phyloP scores from a whole-genome alignment of 1,140 invertebrate species.

The Watersipora subatra region DNA sequence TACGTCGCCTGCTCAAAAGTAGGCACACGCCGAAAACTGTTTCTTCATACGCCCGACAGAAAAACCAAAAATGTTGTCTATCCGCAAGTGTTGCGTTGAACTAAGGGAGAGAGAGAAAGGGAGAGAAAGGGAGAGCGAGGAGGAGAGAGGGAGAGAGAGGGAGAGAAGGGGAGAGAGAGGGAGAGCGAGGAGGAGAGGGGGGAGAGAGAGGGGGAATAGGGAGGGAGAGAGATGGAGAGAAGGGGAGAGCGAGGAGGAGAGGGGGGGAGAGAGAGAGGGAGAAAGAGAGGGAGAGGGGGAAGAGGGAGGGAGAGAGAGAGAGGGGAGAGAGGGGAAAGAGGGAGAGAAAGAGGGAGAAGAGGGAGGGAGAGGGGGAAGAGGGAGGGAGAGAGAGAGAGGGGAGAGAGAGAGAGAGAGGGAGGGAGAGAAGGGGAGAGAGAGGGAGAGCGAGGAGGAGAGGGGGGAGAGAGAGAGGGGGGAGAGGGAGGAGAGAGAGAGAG shows the following conservation, averaged over 20 bases:
- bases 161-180: slow-evolving; percentile 7
- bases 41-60: too few relatives aligned
- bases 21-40: too few relatives aligned
- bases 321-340: slow-evolving; percentile 6
- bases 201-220: slow-evolving; percentile 7
- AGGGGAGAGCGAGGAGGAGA: too few relatives aligned
- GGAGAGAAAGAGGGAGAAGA: slow-evolving; percentile 11
- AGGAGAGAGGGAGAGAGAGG: slow-evolving; percentile 7
- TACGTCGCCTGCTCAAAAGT: too few relatives aligned
- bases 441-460: too few relatives aligned
- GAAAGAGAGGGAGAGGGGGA: slow-evolving; percentile 6
- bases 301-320: slow-evolving; percentile 8
- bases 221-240: too few relatives aligned
- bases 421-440: not conserved
- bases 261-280: slow-evolving; percentile 8
- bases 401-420: not conserved
- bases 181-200: too few relatives aligned
- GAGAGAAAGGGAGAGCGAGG: slow-evolving; percentile 1
- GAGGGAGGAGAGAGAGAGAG: slow-evolving; percentile 1
- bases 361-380: slow-evolving; percentile 9
- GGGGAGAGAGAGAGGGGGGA: not conserved
- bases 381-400: not conserved
- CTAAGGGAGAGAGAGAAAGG: not conserved
- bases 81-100: too few relatives aligned
- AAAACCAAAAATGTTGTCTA: too few relatives aligned